A percentile compares a stretch with the other conserved stretches of the same genome.
These are phyloP conservation scores for Numenius phaeopus DNA, from an alignment of 2,797 vertebrate species.

Conservation along the genomic window DNA sequence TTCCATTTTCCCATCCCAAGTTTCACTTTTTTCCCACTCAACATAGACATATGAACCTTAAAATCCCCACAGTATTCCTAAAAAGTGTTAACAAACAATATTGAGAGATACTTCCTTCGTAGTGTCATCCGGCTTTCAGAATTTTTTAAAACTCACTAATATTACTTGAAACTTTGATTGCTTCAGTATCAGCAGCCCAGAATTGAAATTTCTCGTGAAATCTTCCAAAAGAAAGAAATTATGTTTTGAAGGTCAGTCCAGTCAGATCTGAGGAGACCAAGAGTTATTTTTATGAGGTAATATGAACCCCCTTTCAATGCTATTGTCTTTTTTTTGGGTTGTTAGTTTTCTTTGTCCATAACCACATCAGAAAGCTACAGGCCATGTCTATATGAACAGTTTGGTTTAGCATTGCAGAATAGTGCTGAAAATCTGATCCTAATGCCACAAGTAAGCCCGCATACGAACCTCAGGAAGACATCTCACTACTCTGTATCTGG, in stretches of 20 bases:
- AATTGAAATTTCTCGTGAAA: not conserved
- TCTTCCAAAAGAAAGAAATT: not conserved
- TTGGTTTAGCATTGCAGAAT: not conserved
- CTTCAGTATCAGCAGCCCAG: not conserved
- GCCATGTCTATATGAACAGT: fast-evolving
- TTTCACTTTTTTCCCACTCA: not conserved
- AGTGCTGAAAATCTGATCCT: not conserved
- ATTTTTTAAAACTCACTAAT: not conserved
- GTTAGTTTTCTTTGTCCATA: not conserved
- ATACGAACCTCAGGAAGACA: not conserved
- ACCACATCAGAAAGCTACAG: not conserved
- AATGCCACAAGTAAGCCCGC: fast-evolving
- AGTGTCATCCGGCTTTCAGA: not conserved
- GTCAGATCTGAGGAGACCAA: not conserved
- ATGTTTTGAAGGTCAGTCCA: not conserved
- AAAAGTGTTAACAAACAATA: not conserved
- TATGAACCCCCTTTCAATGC: not conserved
- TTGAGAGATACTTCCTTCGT: not conserved
- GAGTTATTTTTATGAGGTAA: not conserved
- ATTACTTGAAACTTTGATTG: not conserved
- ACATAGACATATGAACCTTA: not conserved
- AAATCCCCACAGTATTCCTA: not conserved
- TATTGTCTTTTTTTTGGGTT: not conserved
- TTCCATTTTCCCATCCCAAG: not conserved
- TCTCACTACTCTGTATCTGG: not conserved